Evolutionary conservation across 1,140 invertebrate species (phyloP), one percentile per base, ranked within the genome.

Genomic region (Gonioctena quinquepunctata): DNA sequence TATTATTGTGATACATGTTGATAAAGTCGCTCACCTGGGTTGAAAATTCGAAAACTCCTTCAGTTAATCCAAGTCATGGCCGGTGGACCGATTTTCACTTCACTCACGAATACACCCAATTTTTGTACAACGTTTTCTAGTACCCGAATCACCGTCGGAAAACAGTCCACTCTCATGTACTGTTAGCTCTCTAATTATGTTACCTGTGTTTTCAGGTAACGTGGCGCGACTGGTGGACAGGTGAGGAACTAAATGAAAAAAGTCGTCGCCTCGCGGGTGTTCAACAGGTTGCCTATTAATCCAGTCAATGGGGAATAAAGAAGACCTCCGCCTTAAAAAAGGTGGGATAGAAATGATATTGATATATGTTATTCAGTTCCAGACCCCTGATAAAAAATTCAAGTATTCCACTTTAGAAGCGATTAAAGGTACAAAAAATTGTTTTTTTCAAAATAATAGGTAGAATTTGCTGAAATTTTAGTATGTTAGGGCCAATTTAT

Each of bases 101-200:
- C 33, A 66, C 23, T 22, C 21, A 19, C 52, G 54, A 63, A 64
- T 67, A 42, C 33, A 42, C 33, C 18, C 18, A 33, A 33, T 16
- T 8, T 64, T 16, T 42, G 28, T 13, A 22, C 16, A 49, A 11
- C 16, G 25, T 42, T 11, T n/a, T 18, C 3, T 50, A 19, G 22
- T 11, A 22, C 21, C 48, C 63, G 27, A n/a, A 42, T 54, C 60
- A n/a, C 48, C 54, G 54, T 25, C 52, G 27, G 16, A 48, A 66
- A 57, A 56, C 66, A 60, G 33, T n/a, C 33, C 11, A 42, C 33
- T 42, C 33, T 42, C 33, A 42, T 42, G 33, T 76, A 69, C 75
- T 76, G 75, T 76, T 76, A 76, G 68, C 69, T 42, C 33, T 42
- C 33, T 76, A 74, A 76, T 74, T 76, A 71, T 59, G 62, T 71